Base-by-base conservation (phyloP, 2,113 vertebrate genomes). In the Bubo bubo region DNA sequence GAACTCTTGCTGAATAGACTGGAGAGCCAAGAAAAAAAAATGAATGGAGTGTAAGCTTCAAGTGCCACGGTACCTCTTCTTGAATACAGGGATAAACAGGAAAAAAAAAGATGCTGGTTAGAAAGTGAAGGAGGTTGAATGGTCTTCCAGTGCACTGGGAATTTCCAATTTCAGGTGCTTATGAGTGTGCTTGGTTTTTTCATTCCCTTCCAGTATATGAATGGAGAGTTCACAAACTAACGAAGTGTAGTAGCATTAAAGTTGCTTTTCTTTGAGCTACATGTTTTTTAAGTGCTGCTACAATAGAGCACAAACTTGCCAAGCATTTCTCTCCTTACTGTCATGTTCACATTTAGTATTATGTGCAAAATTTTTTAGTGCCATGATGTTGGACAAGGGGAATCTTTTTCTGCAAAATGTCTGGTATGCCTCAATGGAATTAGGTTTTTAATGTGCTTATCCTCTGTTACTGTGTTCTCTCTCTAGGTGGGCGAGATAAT, bases 401-500 rank as follows among this genome's bases (percentile, higher is more conserved):
- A 47, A 39, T 52, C 21, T 77, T 79, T 75, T 74, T 47, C 60
- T 68, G 66, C 14, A 79, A 43, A 82, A 60, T 14, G 6, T 14
- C 53, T 68, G 43, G 4, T 37, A 8, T 16, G n/a, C 8, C 43
- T 81, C n/a, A 50, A 1, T 27, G 55, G 22, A n/a, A 52, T n/a
- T 43, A 32, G 10, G 7, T 82, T 85, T 82, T 79, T 62, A 15
- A 34, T 59, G 32, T 91, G 60, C 47, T 74, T 43, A 67, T 43
- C 27, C 23, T 79, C 32, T 71, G 19, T 76, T 67, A 14, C 7
- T 93, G 12, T 94, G 71, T 62, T 95, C 63, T 92, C 50, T 79
- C 56, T 75, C 26, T 93, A 99, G 99, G 99, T 99, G 53, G 98
- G 98, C 0, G 99, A 99, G 97, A 99, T 99, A 97, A 98, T 99